Evolutionary conservation across 2,797 vertebrate genomes (phyloP), one percentile per base, ranked within the genome.

Genomic region (Diplodus sargus): DNA sequence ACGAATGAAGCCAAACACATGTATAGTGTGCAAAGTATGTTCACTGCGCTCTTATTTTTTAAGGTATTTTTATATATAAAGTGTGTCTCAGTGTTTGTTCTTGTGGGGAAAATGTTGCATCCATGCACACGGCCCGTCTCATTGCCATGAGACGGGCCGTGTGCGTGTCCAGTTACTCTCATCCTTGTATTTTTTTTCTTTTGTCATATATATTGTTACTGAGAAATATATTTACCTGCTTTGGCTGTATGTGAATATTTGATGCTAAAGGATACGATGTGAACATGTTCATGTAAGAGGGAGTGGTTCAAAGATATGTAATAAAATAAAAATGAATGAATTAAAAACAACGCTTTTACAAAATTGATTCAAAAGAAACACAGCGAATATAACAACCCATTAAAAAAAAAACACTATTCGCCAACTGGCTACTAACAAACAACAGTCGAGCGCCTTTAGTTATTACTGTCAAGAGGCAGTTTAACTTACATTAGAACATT

Each of bases 261-360:
- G 77, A 76, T 89, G 85, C 74, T 49, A 28, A 85, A 83, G 72
- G 4, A 51, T 78, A 53, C 25, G 51, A 66, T 80, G 15, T 89
- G 23, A 87, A 70, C 1, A 85, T 82, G 53, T 86, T 34, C 79
- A 72, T 82, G 52, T 86, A 85, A 76, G 20, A 78, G 92, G 93
- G 88, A 85, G 85, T 85, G 93, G 93, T 88, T 90, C 90, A 83
- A 79, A 89, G 89, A 89, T 82, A 66, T 23, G 57, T 3, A 91
- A 90, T 89, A 89, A 87, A 53, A 34, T 34, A 34, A 34, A 34
- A 34, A 66, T 11, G 71, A 12, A 12, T 65, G 18, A 62, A 78
- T 79, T 12, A 73, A 64, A 34, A 80, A 52, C 20, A 20, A 42
- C 49, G 14, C 16, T 15, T 34, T 34, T 30, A 3, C 23, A 18